These are phyloP conservation scores for Telmatherina bonti DNA, from an alignment of 2,797 vertebrate genomes.

Conservation along the genomic window DNA sequence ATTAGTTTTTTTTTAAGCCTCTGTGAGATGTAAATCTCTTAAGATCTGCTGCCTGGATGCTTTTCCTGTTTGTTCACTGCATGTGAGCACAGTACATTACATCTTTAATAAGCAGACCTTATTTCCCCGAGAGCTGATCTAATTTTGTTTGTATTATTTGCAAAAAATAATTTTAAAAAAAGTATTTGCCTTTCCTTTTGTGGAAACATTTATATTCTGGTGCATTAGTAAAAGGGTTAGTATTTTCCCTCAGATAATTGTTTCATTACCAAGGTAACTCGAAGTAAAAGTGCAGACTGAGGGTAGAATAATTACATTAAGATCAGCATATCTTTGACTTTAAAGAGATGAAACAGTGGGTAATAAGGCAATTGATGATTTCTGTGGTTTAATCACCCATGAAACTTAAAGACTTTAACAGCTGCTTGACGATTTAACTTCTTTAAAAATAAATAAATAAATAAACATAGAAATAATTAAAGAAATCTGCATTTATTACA, in stretches of 20 bases:
- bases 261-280: neutral
- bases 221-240: neutral
- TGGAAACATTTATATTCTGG: constrained; percentile 30
- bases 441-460: neutral
- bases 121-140: constrained; percentile 28
- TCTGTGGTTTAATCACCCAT: neutral
- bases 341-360: neutral
- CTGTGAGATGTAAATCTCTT: neutral
- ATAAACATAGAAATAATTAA: neutral
- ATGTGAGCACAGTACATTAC: neutral
- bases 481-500: neutral
- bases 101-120: neutral
- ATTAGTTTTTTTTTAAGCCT: neutral
- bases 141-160: constrained; percentile 31
- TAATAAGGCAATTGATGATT: constrained; percentile 16
- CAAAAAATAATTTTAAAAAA: too few species aligned
- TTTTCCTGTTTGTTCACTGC: neutral
- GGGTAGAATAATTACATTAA: neutral
- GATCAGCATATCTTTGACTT: neutral
- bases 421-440: constrained; percentile 1
- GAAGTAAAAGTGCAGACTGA: too few species aligned
- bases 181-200: constrained; percentile 31
- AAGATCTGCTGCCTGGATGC: neutral
- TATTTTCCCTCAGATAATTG: constrained; percentile 38
- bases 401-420: constrained; percentile 4